A percentile compares a stretch with the other conserved stretches of the same genome.
Evolutionary conservation across 2,797 vertebrate species (phyloP).

Genomic region (Cynodonichthys magdalenae): DNA sequence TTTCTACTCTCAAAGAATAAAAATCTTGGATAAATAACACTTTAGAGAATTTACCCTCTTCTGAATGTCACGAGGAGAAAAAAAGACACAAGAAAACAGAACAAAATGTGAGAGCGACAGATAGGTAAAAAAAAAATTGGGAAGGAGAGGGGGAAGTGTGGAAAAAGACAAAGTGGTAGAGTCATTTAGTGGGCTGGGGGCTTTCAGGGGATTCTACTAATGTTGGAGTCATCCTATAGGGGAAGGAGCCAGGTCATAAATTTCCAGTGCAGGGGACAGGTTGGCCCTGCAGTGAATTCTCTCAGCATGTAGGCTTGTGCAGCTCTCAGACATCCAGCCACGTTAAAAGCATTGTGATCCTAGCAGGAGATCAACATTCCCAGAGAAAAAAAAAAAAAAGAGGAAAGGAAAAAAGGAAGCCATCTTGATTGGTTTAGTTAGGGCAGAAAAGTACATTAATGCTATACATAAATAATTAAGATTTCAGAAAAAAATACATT

Average conservation of each 20-base stretch:
- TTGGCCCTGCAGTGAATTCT: conserved; percentile 81
- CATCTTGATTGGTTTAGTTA: conserved; percentile 41
- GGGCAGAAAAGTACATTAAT: neutral
- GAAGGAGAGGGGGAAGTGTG: conserved; percentile 11
- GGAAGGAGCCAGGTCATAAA: conserved; percentile 74
- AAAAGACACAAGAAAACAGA: conserved; percentile 21
- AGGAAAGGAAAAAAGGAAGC: conserved; percentile 43
- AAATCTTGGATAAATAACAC: conserved; percentile 6
- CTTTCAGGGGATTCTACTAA: conserved; percentile 45
- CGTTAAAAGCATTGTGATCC: conserved; percentile 84
- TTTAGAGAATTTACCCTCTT: conserved; percentile 21
- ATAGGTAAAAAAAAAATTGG: conserved; percentile 11
- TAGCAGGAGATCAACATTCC: conserved; percentile 71
- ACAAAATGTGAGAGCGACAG: conserved; percentile 4
- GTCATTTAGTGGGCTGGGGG: conserved; percentile 36
- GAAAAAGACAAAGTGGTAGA: conserved; percentile 36
- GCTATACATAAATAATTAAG: no score
- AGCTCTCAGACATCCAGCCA: conserved; percentile 76
- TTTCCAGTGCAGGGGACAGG: conserved; percentile 74
- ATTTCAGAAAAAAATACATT: no score
- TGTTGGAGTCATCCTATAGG: conserved; percentile 54
- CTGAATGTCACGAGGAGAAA: conserved; percentile 23
- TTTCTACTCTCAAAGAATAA: conserved; percentile 28
- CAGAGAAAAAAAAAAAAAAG: conserved; percentile 58
- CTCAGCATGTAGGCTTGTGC: conserved; percentile 79